Evolutionary conservation across 2,797 vertebrate species (phyloP), one percentile per base, ranked within the genome.

Genomic region (Chaunax sp.): DNA sequence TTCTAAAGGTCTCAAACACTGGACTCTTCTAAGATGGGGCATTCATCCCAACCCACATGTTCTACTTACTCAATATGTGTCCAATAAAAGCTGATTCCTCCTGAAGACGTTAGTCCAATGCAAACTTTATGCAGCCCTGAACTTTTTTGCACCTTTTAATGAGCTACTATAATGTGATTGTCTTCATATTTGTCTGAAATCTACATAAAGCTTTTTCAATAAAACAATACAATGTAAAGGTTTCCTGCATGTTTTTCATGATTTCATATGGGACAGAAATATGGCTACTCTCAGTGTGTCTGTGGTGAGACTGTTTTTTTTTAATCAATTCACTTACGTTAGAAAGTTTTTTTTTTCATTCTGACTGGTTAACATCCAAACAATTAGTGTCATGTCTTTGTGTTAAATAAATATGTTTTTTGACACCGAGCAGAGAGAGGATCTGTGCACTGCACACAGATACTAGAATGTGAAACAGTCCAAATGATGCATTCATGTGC

Each of bases 61-160:
- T 62, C 49, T 66, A 71, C 67, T 38, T 2, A 19, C 46, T 72
- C 67, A 47, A 20, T 64, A 60, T 76, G 44, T 45, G 43, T 72
- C 44, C 15, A 14, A 53, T 73, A 61, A 49, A 78, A 78, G 64
- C 69, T 68, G 26, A 69, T 82, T 82, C 61, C 60, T 84, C 68
- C 72, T 60, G 70, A 82, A 80, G 69, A 77, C 37, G 89, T 82
- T 67, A 79, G 75, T 81, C 80, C 89, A 87, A 90, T 91, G 89
- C 90, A 91, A 90, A 59, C 69, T 88, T 80, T 84, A 77, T 88
- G 72, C 67, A 72, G 67, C 78, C 73, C 65, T 80, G 5, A 45
- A 83, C 58, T 67, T 78, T 81, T 80, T 73, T 84, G 77, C 75
- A 82, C 77, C 71, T 85, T 84, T 77, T 77, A 22, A 77, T 73